These are phyloP conservation scores for Cebus imitator DNA, from an alignment of 2,113 vertebrate genomes.

Conservation along the genomic window DNA sequence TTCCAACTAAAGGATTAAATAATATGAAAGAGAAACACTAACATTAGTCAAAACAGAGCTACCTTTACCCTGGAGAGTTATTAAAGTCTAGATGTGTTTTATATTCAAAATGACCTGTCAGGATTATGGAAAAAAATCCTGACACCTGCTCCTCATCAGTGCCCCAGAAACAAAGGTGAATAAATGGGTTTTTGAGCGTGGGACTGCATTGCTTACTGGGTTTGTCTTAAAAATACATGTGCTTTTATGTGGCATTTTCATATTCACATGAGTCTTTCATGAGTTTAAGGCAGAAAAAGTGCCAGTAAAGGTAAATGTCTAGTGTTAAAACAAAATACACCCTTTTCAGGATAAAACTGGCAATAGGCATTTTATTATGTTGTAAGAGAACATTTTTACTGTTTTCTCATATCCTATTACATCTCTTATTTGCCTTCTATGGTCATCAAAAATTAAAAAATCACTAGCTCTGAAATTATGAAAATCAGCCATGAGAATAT, in stretches of 20 bases:
- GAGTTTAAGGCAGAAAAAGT: neutral
- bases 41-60: slow-evolving; percentile 61
- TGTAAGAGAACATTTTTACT: neutral
- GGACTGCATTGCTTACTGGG: neutral
- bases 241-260: neutral
- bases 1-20: slow-evolving; percentile 53
- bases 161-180: neutral
- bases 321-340: neutral
- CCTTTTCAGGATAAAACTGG: neutral
- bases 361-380: neutral
- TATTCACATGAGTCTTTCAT: neutral
- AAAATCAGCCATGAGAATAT: neutral
- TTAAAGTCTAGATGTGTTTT: slow-evolving; percentile 47
- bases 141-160: neutral
- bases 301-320: neutral
- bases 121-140: slow-evolving; percentile 59
- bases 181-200: neutral
- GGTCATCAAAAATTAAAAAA: neutral
- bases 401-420: neutral
- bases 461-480: neutral
- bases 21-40: slow-evolving; percentile 43
- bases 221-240: slow-evolving; percentile 44
- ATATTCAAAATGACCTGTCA: slow-evolving; percentile 52
- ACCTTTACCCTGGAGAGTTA: slow-evolving; percentile 41
- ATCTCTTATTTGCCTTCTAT: neutral